Percentiles rank a stretch among this genome's conserved stretches.
These are phyloP conservation scores for Drosophila santomea DNA, from an alignment of 1,140 invertebrate species.

Conservation along the genomic window DNA sequence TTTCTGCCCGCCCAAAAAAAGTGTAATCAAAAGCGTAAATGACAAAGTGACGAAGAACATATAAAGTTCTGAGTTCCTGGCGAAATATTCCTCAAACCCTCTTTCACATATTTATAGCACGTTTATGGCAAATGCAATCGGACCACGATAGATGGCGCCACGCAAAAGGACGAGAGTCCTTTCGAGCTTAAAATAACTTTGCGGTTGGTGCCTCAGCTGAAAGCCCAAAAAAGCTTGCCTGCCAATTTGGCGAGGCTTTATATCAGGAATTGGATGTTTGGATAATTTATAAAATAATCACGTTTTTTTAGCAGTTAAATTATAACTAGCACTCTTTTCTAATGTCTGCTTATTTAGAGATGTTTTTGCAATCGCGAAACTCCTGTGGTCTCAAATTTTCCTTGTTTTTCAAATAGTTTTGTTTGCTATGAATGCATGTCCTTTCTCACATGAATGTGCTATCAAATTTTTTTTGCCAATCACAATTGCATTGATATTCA, in stretches of 20 bases:
- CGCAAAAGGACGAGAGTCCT: slow-evolving; percentile 17
- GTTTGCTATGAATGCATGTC: too few species aligned
- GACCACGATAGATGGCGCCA: slow-evolving; percentile 41
- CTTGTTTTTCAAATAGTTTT: too few species aligned
- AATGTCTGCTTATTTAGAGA: too few species aligned
- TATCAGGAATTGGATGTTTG: neutral
- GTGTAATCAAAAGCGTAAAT: slow-evolving; percentile 19
- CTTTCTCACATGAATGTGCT: too few species aligned
- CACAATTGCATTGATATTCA: too few species aligned
- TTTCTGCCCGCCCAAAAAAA: neutral
- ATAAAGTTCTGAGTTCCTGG: slow-evolving; percentile 5
- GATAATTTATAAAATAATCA: too few species aligned
- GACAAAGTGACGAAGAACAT: slow-evolving; percentile 11
- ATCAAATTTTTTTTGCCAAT: too few species aligned
- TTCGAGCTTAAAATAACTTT: slow-evolving; percentile 3
- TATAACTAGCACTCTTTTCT: too few species aligned
- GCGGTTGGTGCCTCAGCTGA: slow-evolving; percentile 22
- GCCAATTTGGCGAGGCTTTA: neutral
- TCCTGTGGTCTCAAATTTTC: too few species aligned
- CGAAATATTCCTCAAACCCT: neutral
- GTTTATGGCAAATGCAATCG: slow-evolving; percentile 39
- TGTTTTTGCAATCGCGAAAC: too few species aligned
- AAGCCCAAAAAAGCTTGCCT: slow-evolving; percentile 21
- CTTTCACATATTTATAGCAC: slow-evolving; percentile 44
- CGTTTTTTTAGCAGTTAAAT: too few species aligned